A percentile compares a stretch with the other conserved stretches of the same genome.
phyloP scores from a whole-genome alignment of 2,797 vertebrate species.

The Coreius guichenoti region DNA sequence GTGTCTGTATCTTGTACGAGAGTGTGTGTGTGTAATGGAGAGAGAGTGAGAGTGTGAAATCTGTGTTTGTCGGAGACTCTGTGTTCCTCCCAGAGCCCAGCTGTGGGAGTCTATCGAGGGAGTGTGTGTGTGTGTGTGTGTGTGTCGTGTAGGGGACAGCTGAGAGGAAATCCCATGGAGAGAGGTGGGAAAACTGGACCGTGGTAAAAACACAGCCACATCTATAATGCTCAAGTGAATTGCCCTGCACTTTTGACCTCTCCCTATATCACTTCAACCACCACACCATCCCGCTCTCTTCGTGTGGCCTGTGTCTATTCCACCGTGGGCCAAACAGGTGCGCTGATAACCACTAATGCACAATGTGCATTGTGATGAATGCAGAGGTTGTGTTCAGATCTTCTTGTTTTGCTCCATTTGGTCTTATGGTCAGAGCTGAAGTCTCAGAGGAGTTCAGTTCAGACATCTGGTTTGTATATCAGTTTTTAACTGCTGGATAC shows the following conservation, averaged over 20 bases:
- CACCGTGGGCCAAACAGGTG: slow-evolving; percentile 32
- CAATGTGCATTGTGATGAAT: slow-evolving; percentile 51
- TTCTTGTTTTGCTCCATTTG: slow-evolving; percentile 23
- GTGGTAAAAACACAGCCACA: slow-evolving; percentile 65
- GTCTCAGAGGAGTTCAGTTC: slow-evolving; percentile 64
- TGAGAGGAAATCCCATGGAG: slow-evolving; percentile 85
- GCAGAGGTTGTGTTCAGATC: slow-evolving; percentile 31
- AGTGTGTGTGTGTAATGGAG: slow-evolving; percentile 61
- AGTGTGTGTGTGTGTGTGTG: slow-evolving; percentile 64
- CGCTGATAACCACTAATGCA: neutral
- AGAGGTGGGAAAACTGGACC: slow-evolving; percentile 64
- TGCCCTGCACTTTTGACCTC: slow-evolving; percentile 73
- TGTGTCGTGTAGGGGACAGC: slow-evolving; percentile 80
- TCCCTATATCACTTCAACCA: neutral
- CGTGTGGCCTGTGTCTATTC: neutral
- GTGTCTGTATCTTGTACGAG: slow-evolving; percentile 62
- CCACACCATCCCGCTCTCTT: slow-evolving; percentile 15
- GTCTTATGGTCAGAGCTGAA: slow-evolving; percentile 30
- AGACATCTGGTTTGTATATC: slow-evolving; percentile 80
- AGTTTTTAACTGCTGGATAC: slow-evolving; percentile 76
- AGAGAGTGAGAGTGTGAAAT: slow-evolving; percentile 78
- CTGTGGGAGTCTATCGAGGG: slow-evolving; percentile 89
- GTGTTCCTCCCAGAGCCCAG: slow-evolving; percentile 81
- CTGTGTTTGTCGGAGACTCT: slow-evolving; percentile 83
- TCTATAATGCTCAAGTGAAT: slow-evolving; percentile 71